Base-by-base conservation (phyloP, 2,113 vertebrate genomes). In the Cairina moschata region DNA sequence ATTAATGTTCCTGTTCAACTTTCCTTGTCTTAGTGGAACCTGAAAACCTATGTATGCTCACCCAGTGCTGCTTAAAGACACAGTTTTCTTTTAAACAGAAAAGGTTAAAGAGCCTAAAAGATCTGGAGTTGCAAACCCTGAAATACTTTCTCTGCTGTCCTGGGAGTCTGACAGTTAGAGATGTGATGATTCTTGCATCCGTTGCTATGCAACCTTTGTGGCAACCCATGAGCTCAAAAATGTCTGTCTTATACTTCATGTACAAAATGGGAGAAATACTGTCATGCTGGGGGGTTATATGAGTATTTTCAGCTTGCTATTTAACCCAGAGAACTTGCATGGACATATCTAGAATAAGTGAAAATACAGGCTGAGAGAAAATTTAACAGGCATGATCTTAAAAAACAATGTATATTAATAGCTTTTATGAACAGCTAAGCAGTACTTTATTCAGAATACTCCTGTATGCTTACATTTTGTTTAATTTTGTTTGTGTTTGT, bases 121-220 rank as follows among this genome's bases (percentile, higher is more conserved):
- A 74, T 59, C 38, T 58, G 34, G 40, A 59, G 21, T 26, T 82
- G 29, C 55, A 93, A 16, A 62, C 40, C 42, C 71, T 87, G 52
- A 59, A 93, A 80, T 50, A 69, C 28, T 74, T 79, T 20, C 26
- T 86, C 38, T 89, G 38, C 34, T 91, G 84, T 92, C 91, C 88
- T 87, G 79, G 84, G 91, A 96, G 78, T 60, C 66, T 55, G 48
- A 38, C 46, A 88, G 58, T 63, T 75, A 88, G 69, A 93, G 83
- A 88, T 8, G 58, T 83, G 83, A 56, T 77, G 46, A 67, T 84
- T 56, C 81, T 55, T 0, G 2, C 17, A 44, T 36, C 9, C 0
- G 40, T 96, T 96, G 95, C 92, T 94, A 95, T 20, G 84, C 89
- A 97, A 93, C 90, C 62, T 56, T 65, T 52, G 60, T 65, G 62